phyloP scores from a whole-genome alignment of 2,888 invertebrate species.

The Pediacus dermestoides region DNA sequence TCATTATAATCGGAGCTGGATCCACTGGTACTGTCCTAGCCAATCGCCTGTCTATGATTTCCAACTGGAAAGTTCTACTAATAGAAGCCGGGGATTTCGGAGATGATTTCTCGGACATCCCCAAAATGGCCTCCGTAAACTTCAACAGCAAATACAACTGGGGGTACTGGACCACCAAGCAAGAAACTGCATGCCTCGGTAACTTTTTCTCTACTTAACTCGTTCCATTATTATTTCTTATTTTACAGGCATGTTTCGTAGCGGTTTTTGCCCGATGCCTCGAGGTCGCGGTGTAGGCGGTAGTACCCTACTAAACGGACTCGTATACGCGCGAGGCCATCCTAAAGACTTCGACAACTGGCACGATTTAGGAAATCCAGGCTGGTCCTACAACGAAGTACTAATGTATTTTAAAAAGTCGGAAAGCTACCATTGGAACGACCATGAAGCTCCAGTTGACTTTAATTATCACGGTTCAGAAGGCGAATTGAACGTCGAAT shows the following conservation, averaged over 20 bases:
- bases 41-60: slow-evolving; percentile 50
- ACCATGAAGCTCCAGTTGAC: slow-evolving; percentile 12
- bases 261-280: slow-evolving; percentile 35
- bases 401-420: slow-evolving; percentile 50
- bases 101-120: slow-evolving; percentile 44
- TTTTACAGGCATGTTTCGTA: slow-evolving; percentile 5
- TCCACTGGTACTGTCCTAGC: slow-evolving; percentile 54
- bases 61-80: slow-evolving; percentile 40
- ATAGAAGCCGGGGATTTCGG: slow-evolving; percentile 38
- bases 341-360: slow-evolving; percentile 50
- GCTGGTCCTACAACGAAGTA: slow-evolving; percentile 57
- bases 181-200: slow-evolving; percentile 22
- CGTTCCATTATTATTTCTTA: too few species aligned
- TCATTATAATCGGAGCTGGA: slow-evolving; percentile 52
- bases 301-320: slow-evolving; percentile 50
- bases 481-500: slow-evolving; percentile 1
- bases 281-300: slow-evolving; percentile 55
- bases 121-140: slow-evolving; percentile 42
- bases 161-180: slow-evolving; percentile 38
- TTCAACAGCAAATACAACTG: slow-evolving; percentile 47
- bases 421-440: slow-evolving; percentile 16
- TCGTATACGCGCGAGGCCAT: slow-evolving; percentile 52
- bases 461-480: slow-evolving; percentile 13
- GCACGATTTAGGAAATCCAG: slow-evolving; percentile 40
- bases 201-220: too few species aligned